phyloP scores from a whole-genome alignment of 1,140 invertebrate genomes.

The Panagrolaimus sp. region DNA sequence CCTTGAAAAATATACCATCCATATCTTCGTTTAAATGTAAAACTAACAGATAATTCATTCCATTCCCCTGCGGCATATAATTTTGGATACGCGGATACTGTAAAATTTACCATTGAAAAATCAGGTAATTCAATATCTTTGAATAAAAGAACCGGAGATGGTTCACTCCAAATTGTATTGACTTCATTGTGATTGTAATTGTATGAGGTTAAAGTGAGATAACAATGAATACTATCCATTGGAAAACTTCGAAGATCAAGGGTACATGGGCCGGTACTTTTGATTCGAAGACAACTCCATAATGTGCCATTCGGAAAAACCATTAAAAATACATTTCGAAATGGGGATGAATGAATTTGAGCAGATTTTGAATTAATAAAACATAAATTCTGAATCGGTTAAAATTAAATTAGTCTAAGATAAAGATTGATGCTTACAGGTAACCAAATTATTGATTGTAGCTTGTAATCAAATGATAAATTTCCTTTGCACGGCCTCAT shows the following conservation, averaged over 20 bases:
- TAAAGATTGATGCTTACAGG: conserved; percentile 7
- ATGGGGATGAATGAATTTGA: conserved; percentile 55
- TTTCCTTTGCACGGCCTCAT: conserved; percentile 58
- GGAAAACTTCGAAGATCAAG: conserved; percentile 54
- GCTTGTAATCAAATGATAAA: conserved; percentile 54
- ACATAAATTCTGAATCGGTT: conserved; percentile 39
- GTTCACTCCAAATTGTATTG: conserved; percentile 56
- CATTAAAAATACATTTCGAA: conserved; percentile 59
- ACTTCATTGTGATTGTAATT: conserved; percentile 58
- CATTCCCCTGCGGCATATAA: conserved; percentile 52
- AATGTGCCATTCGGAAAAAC: conserved; percentile 58
- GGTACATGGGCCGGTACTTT: conserved; percentile 51
- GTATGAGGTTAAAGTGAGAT: conserved; percentile 56
- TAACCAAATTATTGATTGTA: conserved; percentile 54
- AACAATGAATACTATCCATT: conserved; percentile 53
- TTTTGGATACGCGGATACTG: conserved; percentile 28
- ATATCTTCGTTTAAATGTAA: conserved; percentile 53
- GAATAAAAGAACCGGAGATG: conserved; percentile 50
- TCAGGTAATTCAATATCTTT: conserved; percentile 59
- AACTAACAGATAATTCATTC: conserved; percentile 58
- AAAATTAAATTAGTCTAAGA: no score
- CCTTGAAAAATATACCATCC: conserved; percentile 59
- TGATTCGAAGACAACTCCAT: conserved; percentile 58
- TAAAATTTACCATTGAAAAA: conserved; percentile 56
- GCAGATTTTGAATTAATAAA: conserved; percentile 58